These are phyloP conservation scores for Ptycholaimellus sp. DNA, from an alignment of 2,888 invertebrate genomes.

Conservation along the genomic window DNA sequence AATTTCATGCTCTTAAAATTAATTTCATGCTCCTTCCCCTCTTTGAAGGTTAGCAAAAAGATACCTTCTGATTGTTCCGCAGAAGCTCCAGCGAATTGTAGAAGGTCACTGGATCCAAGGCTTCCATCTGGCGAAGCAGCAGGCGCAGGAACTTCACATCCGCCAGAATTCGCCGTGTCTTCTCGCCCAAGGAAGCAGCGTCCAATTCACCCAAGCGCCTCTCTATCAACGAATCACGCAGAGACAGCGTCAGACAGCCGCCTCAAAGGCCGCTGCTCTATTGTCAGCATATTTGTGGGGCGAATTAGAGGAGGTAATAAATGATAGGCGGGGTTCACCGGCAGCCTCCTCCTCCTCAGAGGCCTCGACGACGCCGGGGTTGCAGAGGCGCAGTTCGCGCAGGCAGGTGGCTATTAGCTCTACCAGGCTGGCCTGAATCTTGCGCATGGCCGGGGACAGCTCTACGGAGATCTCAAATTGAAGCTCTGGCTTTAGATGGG, in stretches of 20 bases:
- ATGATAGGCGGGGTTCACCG: too few relatives aligned
- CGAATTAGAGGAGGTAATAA: too few relatives aligned
- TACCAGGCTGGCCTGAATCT: conserved; percentile 62
- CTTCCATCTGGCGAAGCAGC: conserved; percentile 17
- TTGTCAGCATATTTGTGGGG: too few relatives aligned
- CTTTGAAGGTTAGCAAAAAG: background rate
- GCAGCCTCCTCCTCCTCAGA: too few relatives aligned
- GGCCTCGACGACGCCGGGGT: conserved; percentile 8
- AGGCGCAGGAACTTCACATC: too few relatives aligned
- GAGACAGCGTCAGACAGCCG: too few relatives aligned
- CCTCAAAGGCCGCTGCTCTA: too few relatives aligned
- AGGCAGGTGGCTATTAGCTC: conserved; percentile 78
- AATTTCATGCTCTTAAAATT: conserved; percentile 3
- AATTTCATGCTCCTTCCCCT: background rate
- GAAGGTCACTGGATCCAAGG: conserved; percentile 15
- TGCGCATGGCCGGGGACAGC: conserved; percentile 49
- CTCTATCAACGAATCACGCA: too few relatives aligned
- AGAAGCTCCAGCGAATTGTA: conserved; percentile 1
- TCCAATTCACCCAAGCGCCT: too few relatives aligned
- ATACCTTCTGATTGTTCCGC: background rate
- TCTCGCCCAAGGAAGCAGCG: too few relatives aligned
- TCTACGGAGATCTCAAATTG: conserved; percentile 71
- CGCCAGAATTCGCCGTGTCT: too few relatives aligned
- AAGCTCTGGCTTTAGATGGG: too few relatives aligned
- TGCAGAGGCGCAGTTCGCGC: conserved; percentile 39